These are phyloP conservation scores for Chauna torquata DNA, from an alignment of 2,113 vertebrate species.

Conservation along the genomic window DNA sequence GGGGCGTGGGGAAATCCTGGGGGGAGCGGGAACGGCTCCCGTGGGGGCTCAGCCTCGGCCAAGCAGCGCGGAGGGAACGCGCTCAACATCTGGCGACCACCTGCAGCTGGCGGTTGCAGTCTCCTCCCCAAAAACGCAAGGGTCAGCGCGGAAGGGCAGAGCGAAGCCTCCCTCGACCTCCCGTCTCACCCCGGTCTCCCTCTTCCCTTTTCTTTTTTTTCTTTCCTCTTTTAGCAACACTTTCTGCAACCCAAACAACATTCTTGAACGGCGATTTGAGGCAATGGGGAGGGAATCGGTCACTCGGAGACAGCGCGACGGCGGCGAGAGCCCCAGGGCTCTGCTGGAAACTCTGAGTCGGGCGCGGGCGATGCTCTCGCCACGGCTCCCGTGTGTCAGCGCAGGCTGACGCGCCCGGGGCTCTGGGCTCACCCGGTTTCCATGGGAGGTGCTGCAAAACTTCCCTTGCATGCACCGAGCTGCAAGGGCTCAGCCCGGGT, in stretches of 20 bases:
- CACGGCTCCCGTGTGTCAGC: background rate
- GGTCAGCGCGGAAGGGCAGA: background rate
- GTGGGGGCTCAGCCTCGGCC: background rate
- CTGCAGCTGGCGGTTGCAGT: background rate
- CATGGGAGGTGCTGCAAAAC: background rate
- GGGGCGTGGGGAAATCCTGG: background rate
- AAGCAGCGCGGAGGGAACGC: rapidly evolving
- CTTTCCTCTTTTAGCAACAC: background rate
- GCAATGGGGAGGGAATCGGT: slow-evolving; percentile 44
- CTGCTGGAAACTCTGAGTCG: slow-evolving; percentile 31
- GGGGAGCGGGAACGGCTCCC: rapidly evolving
- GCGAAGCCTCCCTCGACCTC: background rate
- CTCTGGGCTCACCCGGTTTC: background rate
- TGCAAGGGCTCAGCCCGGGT: background rate
- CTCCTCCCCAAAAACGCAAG: background rate
- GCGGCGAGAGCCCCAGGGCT: background rate
- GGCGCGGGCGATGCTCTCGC: background rate
- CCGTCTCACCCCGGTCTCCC: slow-evolving; percentile 22
- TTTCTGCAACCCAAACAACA: slow-evolving; percentile 65
- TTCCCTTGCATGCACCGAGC: rapidly evolving
- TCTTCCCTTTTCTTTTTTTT: background rate
- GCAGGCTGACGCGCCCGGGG: background rate
- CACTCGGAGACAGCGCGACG: background rate
- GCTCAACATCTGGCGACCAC: background rate
- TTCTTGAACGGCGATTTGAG: slow-evolving; percentile 56